Evolutionary conservation across 2,797 vertebrate genomes (phyloP).

Genomic region (Hippopotamyrus pictus): DNA sequence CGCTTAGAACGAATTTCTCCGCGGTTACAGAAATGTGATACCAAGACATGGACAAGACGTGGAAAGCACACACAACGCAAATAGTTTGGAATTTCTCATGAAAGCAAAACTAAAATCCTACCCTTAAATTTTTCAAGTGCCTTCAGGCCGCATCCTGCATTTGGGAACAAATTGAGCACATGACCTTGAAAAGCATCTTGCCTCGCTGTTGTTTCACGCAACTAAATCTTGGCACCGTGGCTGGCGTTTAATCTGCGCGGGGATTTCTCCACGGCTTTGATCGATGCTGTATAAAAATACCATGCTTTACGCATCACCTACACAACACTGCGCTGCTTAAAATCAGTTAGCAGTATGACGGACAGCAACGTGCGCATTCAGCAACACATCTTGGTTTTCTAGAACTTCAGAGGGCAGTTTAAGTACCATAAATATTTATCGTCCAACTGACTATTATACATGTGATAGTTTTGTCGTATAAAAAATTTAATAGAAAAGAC

Average conservation of each 20-base stretch:
- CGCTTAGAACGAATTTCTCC: neutral
- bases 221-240: neutral
- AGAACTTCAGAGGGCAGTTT: neutral
- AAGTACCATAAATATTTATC: neutral
- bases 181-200: neutral
- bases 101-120: conserved; percentile 8
- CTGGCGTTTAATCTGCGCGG: neutral
- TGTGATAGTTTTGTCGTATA: neutral
- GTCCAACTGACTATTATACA: neutral
- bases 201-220: neutral
- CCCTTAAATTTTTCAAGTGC: conserved; percentile 6
- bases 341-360: neutral
- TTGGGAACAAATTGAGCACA: neutral
- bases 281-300: neutral
- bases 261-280: neutral
- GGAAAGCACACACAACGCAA: neutral
- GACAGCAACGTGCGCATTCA: neutral
- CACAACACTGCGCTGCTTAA: neutral
- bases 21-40: neutral
- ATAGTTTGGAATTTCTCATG: neutral
- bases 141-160: conserved; percentile 6
- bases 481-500: neutral
- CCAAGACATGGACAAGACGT: too few species aligned
- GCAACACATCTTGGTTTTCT: neutral
- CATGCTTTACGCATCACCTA: neutral